Percentiles rank a stretch among this genome's conserved stretches.
Conservation (phyloP, 1,140 invertebrate genomes). For the Drosophila sturtevanti region DNA sequence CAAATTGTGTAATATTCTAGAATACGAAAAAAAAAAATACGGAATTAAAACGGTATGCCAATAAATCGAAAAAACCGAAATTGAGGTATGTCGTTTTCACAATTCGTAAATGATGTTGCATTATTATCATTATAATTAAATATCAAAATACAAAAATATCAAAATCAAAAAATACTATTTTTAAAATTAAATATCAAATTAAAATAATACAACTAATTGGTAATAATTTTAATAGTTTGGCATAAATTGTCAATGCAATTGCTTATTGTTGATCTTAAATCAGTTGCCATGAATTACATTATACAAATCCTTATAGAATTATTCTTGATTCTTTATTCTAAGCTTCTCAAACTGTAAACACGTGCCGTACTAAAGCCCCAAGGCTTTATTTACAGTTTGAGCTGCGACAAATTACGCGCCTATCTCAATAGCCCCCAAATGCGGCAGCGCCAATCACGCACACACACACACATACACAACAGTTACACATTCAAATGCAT, state of each 20-base stretch:
- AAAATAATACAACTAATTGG: no score
- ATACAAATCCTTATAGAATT: conserved; percentile 3
- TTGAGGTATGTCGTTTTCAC: no score
- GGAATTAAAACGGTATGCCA: no score
- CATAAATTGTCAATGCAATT: not conserved
- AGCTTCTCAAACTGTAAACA: conserved; percentile 55
- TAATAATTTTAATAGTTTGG: not conserved
- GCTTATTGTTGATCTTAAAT: no score
- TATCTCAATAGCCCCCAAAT: conserved; percentile 79
- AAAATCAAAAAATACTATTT: no score
- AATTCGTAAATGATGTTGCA: no score
- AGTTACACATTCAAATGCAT: conserved; percentile 2
- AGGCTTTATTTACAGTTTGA: conserved; percentile 66
- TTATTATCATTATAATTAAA: no score
- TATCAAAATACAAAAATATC: no score
- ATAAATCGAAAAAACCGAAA: no score
- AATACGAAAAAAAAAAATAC: not conserved
- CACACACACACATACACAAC: not conserved
- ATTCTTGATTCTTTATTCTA: not conserved
- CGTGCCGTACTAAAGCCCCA: conserved; percentile 68
- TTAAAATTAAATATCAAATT: no score
- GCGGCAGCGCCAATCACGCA: conserved; percentile 55
- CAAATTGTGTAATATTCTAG: conserved; percentile 31
- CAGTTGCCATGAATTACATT: no score
- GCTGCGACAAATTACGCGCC: conserved; percentile 61